Percentiles rank a stretch among this genome's conserved stretches.
phyloP scores from a whole-genome alignment of 2,888 invertebrate species.

The Ditula angustiorana region DNA sequence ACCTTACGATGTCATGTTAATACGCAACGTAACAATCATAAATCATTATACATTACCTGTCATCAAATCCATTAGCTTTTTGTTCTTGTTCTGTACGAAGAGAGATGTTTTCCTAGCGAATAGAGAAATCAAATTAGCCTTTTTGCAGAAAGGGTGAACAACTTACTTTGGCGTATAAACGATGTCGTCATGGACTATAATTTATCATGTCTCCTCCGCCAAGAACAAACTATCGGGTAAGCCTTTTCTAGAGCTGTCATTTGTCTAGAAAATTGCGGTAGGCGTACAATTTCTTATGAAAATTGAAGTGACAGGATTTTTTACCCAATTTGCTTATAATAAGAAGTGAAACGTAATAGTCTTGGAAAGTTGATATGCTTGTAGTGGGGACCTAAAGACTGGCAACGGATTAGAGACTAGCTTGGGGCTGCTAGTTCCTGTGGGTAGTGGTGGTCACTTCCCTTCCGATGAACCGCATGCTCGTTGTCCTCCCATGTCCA shows the following conservation, averaged over 20 bases:
- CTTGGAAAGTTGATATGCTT: no score
- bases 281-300: constrained; percentile 11
- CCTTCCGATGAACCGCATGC: no score
- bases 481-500: no score
- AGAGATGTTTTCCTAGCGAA: constrained; percentile 9
- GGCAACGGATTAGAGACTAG: no score
- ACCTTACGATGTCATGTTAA: no score
- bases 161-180: constrained; percentile 34
- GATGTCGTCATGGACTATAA: constrained; percentile 34
- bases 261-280: constrained; percentile 26
- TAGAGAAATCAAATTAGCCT: constrained; percentile 37
- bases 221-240: constrained; percentile 36
- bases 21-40: no score
- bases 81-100: background rate
- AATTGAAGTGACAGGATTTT: constrained; percentile 9
- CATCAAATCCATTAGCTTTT: constrained; percentile 12
- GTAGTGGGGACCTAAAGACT: no score
- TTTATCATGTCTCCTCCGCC: constrained; percentile 38
- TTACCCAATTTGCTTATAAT: background rate
- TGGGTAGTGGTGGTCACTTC: no score
- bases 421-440: no score
- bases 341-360: background rate
- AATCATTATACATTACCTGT: constrained; percentile 7
- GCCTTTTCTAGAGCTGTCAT: constrained; percentile 36
- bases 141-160: constrained; percentile 26